phyloP scores from a whole-genome alignment of 2,888 invertebrate genomes.

The Eupeodes luniger region DNA sequence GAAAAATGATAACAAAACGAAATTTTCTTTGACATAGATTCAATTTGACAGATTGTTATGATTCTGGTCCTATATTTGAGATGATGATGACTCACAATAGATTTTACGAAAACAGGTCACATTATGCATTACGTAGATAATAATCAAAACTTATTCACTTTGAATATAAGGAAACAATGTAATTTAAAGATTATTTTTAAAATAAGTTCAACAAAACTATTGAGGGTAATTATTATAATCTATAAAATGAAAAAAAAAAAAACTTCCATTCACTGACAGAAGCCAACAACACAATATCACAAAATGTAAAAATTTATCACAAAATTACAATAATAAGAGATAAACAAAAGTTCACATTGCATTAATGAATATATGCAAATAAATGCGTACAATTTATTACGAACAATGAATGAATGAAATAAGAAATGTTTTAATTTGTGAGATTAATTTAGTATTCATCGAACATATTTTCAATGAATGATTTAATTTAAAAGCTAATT shows the following conservation, averaged over 20 bases:
- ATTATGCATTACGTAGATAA: background rate
- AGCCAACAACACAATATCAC: background rate
- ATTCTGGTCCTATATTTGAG: background rate
- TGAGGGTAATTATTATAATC: background rate
- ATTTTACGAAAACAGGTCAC: slow-evolving; percentile 19
- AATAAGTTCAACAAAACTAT: background rate
- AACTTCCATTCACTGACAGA: background rate
- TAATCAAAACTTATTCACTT: background rate
- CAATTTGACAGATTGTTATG: background rate
- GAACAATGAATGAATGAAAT: slow-evolving; percentile 16
- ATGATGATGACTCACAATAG: slow-evolving; percentile 22
- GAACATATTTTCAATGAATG: slow-evolving; percentile 11
- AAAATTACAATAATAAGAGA: background rate
- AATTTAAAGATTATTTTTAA: background rate
- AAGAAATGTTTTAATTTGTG: slow-evolving; percentile 4
- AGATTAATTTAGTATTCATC: slow-evolving; percentile 2
- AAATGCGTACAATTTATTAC: background rate
- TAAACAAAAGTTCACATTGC: slow-evolving; percentile 2
- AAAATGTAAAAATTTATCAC: background rate
- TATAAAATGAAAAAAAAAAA: background rate
- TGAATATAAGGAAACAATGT: background rate
- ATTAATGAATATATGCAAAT: background rate
- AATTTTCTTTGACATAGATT: background rate
- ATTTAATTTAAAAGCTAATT: background rate
- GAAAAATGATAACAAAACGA: slow-evolving; percentile 1